These are phyloP conservation scores for Luperina testacea DNA, from an alignment of 2,888 invertebrate species.

Conservation along the genomic window DNA sequence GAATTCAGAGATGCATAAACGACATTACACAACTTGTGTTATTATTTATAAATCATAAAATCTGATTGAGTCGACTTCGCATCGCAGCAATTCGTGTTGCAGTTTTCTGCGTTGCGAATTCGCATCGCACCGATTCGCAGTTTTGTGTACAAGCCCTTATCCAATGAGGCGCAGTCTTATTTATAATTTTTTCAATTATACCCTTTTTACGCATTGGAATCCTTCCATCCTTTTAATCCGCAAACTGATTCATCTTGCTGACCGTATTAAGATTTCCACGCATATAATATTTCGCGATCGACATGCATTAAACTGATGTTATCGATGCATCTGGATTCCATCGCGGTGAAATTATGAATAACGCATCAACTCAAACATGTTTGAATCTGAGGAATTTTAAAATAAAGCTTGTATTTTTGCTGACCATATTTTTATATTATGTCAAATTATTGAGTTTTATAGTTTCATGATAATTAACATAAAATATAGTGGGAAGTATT, in stretches of 20 bases:
- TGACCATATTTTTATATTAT: slow-evolving; percentile 4
- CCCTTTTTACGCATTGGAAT: not conserved
- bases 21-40: not conserved
- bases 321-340: slow-evolving; percentile 79
- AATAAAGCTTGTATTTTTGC: slow-evolving; percentile 47
- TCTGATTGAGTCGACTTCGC: too few relatives aligned
- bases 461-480: not conserved
- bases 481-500: not conserved
- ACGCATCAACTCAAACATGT: slow-evolving; percentile 73
- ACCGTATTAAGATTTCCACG: slow-evolving; percentile 74
- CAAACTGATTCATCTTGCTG: slow-evolving; percentile 43
- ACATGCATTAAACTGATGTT: slow-evolving; percentile 78
- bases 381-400: slow-evolving; percentile 75
- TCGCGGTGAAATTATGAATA: slow-evolving; percentile 70
- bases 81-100: too few relatives aligned
- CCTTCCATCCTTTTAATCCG: slow-evolving; percentile 1
- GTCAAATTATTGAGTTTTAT: not conserved
- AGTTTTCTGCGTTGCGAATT: too few relatives aligned
- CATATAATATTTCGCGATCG: slow-evolving; percentile 82
- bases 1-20: too few relatives aligned
- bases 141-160: too few relatives aligned
- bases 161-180: not conserved
- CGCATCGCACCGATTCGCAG: too few relatives aligned
- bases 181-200: not conserved
- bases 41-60: not conserved